Evolutionary conservation across 2,888 invertebrate species (phyloP).

Genomic region (Orthosia incerta): DNA sequence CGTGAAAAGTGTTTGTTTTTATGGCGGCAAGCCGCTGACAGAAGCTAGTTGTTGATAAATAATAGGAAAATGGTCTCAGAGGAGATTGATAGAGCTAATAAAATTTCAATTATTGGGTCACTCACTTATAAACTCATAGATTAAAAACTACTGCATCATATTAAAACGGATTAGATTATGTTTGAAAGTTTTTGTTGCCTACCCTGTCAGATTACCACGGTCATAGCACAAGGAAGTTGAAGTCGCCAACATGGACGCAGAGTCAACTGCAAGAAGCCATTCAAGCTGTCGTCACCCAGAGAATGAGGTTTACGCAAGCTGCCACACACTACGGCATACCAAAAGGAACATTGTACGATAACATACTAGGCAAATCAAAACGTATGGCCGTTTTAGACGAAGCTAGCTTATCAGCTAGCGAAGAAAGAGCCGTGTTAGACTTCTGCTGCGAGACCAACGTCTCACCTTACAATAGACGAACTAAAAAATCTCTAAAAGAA

Average conservation of each 20-base stretch:
- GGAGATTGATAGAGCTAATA: neutral
- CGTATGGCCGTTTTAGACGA: constrained; percentile 94
- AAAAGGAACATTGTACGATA: constrained; percentile 95
- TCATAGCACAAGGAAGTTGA: constrained; percentile 92
- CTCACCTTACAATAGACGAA: constrained; percentile 93
- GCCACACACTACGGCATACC: constrained; percentile 93
- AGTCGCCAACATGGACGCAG: constrained; percentile 94
- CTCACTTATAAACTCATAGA: neutral
- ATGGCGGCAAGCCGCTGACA: no score
- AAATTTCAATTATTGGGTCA: neutral
- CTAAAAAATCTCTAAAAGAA: constrained; percentile 92
- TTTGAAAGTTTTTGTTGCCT: constrained; percentile 73
- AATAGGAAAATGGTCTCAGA: constrained; percentile 24
- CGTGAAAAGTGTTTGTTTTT: no score
- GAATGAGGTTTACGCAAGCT: constrained; percentile 95
- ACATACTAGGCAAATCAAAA: constrained; percentile 94
- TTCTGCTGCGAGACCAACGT: constrained; percentile 94
- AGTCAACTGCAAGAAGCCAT: constrained; percentile 94
- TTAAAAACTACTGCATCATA: constrained; percentile 37
- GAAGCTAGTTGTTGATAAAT: constrained; percentile 27
- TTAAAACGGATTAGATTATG: constrained; percentile 33
- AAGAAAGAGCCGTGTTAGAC: constrained; percentile 93
- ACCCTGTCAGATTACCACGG: constrained; percentile 89
- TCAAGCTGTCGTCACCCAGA: constrained; percentile 94
- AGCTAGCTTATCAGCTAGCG: constrained; percentile 91